A percentile compares a stretch with the other conserved stretches of the same genome.
phyloP scores from a whole-genome alignment of 2,888 invertebrate genomes.

The Cantharis rufa region DNA sequence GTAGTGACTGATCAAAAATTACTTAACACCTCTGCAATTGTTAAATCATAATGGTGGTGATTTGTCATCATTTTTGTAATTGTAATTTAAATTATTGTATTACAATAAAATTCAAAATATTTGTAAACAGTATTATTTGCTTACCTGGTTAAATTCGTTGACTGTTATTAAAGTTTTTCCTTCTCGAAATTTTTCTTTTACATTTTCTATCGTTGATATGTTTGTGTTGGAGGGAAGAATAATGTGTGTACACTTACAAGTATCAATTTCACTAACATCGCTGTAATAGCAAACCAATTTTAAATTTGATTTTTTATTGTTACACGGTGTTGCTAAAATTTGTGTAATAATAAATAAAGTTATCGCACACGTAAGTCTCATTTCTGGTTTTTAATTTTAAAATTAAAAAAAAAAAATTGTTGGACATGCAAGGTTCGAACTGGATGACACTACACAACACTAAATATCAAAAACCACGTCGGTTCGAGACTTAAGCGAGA shows the following conservation, averaged over 20 bases:
- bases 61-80: background rate
- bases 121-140: too few relatives aligned
- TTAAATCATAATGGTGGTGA: background rate
- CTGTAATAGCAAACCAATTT: constrained; percentile 53
- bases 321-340: constrained; percentile 41
- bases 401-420: background rate
- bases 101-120: too few relatives aligned
- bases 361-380: constrained; percentile 13
- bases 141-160: constrained; percentile 63
- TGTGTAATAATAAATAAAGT: constrained; percentile 27
- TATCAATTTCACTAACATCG: constrained; percentile 44
- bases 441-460: background rate
- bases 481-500: constrained; percentile 37
- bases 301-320: constrained; percentile 42
- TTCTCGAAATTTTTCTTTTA: constrained; percentile 56
- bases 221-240: constrained; percentile 48
- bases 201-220: constrained; percentile 54
- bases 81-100: too few relatives aligned
- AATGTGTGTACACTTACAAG: constrained; percentile 52
- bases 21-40: background rate
- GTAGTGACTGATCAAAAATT: background rate
- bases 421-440: background rate
- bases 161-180: constrained; percentile 62
- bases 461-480: background rate
- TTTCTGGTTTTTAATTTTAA: background rate